These are phyloP conservation scores for Lapara coniferarum DNA, from an alignment of 2,888 invertebrate species.

Conservation along the genomic window DNA sequence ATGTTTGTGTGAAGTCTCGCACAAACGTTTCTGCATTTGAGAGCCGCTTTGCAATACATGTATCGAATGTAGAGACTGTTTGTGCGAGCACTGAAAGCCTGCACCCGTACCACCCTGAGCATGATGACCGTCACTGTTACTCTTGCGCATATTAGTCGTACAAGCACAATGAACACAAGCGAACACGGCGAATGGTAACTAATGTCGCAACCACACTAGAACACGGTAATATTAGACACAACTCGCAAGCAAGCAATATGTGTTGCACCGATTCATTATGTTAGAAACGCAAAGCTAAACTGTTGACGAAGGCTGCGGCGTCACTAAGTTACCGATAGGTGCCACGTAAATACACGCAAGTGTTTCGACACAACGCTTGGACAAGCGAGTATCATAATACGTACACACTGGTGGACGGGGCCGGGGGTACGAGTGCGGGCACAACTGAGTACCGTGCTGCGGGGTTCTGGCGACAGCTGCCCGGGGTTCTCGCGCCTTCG, in stretches of 20 bases:
- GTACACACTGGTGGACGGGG: conserved; percentile 55
- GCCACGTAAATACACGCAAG: background rate
- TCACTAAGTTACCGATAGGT: background rate
- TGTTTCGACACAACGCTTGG: background rate
- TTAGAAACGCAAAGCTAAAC: conserved; percentile 22
- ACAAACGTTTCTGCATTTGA: conserved; percentile 50
- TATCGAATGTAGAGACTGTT: conserved; percentile 44
- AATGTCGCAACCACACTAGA: conserved; percentile 24
- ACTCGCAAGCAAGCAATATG: conserved; percentile 34
- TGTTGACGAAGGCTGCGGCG: background rate
- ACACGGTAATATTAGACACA: conserved; percentile 33
- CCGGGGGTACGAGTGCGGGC: conserved; percentile 72
- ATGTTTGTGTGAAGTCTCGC: conserved; percentile 55
- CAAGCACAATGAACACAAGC: conserved; percentile 51
- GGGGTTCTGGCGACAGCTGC: conserved; percentile 85
- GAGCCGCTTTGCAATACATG: conserved; percentile 17
- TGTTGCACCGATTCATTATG: conserved; percentile 39
- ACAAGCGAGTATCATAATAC: conserved; percentile 20
- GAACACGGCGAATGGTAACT: conserved; percentile 32
- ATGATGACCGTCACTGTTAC: conserved; percentile 68
- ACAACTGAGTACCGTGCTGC: conserved; percentile 54
- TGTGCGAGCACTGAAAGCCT: conserved; percentile 68
- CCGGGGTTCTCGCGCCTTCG: conserved; percentile 99
- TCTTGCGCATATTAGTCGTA: conserved; percentile 51
- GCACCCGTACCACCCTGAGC: conserved; percentile 81